Conservation (phyloP, 2,113 vertebrate genomes). For the Sinocyclocheilus maitianheensis region DNA sequence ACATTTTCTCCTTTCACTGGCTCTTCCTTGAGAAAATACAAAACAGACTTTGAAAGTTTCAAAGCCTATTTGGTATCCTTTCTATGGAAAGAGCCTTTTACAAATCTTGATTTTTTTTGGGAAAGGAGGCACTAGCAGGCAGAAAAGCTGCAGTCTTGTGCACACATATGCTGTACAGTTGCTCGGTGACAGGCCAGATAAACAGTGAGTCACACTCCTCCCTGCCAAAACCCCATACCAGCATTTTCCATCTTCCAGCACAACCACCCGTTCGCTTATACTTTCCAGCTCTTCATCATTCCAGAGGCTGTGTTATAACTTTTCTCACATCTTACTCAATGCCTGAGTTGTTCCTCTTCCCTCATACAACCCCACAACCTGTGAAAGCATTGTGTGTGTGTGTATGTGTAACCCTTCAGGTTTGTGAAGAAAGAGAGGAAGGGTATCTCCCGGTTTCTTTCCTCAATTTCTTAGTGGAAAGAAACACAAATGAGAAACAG, state of each 20-base stretch:
- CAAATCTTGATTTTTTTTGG: not conserved
- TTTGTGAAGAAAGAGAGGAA: constrained; percentile 53
- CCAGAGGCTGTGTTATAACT: constrained; percentile 7
- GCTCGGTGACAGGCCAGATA: constrained; percentile 70
- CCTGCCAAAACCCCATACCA: constrained; percentile 72
- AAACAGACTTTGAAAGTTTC: not conserved
- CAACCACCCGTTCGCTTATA: constrained; percentile 34
- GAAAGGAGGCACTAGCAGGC: constrained; percentile 13
- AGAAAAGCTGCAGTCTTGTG: constrained; percentile 28
- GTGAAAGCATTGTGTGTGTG: constrained; percentile 25
- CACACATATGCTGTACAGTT: constrained; percentile 57
- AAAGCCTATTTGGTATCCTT: no score
- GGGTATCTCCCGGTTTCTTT: constrained; percentile 57
- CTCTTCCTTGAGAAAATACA: no score
- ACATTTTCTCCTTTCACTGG: not conserved
- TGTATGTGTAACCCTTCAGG: constrained; percentile 41
- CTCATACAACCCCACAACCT: not conserved
- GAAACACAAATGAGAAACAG: constrained; percentile 76
- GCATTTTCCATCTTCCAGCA: constrained; percentile 69
- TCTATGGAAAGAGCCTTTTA: not conserved
- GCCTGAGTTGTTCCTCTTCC: not conserved
- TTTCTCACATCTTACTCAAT: constrained; percentile 11
- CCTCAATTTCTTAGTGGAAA: constrained; percentile 74
- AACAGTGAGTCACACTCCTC: constrained; percentile 75
- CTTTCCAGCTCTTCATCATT: constrained; percentile 38